Percentiles rank a stretch among this genome's conserved stretches.
Evolutionary conservation across 2,113 vertebrate genomes (phyloP).

Genomic region (Onychostoma macrolepis): DNA sequence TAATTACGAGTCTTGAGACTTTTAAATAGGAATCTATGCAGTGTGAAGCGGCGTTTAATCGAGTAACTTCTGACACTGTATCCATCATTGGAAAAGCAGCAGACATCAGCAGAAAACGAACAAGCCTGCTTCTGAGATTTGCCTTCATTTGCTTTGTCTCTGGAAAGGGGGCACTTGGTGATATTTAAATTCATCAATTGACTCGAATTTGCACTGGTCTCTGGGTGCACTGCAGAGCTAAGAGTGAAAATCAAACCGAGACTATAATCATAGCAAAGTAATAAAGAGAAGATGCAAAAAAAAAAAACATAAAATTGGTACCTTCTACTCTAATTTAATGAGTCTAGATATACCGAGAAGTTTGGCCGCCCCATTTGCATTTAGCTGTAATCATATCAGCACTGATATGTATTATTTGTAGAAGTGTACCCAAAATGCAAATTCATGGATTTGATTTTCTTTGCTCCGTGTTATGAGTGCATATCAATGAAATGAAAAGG

Average conservation of each 20-base stretch:
- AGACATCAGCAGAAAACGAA: constrained; percentile 70
- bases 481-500: constrained; percentile 48
- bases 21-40: constrained; percentile 93
- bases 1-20: constrained; percentile 91
- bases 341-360: constrained; percentile 41
- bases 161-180: constrained; percentile 61
- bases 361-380: constrained; percentile 49
- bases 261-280: constrained; percentile 52
- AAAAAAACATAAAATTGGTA: constrained; percentile 45
- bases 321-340: constrained; percentile 50
- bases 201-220: constrained; percentile 57
- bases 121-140: constrained; percentile 43
- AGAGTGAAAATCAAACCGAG: constrained; percentile 49
- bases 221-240: constrained; percentile 29
- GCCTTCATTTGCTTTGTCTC: constrained; percentile 61
- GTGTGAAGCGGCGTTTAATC: constrained; percentile 87
- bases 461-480: constrained; percentile 42
- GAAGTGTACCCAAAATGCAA: constrained; percentile 48
- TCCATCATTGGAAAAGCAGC: constrained; percentile 80
- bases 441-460: constrained; percentile 55
- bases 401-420: constrained; percentile 48
- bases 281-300: constrained; percentile 44
- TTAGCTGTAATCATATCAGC: constrained; percentile 57
- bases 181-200: constrained; percentile 74
- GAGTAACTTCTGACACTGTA: constrained; percentile 79